phyloP scores from a whole-genome alignment of 2,113 vertebrate genomes.

The Puffinus mauretanicus region DNA sequence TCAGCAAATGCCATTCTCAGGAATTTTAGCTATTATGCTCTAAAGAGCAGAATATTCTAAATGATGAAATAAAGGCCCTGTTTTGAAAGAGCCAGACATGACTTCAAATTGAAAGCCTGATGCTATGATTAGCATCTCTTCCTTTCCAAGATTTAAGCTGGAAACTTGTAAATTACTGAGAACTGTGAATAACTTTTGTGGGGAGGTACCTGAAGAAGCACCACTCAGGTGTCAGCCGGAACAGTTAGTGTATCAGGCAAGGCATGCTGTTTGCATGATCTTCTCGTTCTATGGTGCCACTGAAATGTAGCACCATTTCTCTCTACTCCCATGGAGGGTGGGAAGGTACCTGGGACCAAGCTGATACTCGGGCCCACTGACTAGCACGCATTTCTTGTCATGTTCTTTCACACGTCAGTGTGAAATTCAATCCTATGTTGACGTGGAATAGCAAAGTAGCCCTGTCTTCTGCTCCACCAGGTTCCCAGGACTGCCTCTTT shows the following conservation, averaged over 20 bases:
- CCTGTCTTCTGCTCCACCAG: neutral
- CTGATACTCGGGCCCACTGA: neutral
- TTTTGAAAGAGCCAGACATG: neutral
- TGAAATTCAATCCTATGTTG: neutral
- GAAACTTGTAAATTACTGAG: neutral
- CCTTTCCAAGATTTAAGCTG: neutral
- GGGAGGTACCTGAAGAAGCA: neutral
- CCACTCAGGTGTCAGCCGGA: neutral
- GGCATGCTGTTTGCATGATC: neutral
- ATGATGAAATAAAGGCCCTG: neutral
- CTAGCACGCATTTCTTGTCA: neutral
- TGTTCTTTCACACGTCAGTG: fast-evolving
- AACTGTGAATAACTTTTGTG: neutral
- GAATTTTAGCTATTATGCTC: constrained; percentile 51
- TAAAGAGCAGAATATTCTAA: neutral
- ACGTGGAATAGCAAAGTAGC: neutral
- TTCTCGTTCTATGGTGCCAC: neutral
- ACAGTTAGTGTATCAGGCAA: neutral
- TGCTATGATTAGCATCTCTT: neutral
- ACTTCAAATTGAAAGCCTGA: neutral
- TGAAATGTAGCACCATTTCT: neutral
- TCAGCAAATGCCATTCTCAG: constrained; percentile 29
- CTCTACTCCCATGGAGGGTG: neutral
- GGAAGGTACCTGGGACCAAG: neutral
- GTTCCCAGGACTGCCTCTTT: neutral